phyloP scores from a whole-genome alignment of 30 jellyfish, hydroid and myxozoan species.

The Aurelia aurita complex sp. Pacific region DNA sequence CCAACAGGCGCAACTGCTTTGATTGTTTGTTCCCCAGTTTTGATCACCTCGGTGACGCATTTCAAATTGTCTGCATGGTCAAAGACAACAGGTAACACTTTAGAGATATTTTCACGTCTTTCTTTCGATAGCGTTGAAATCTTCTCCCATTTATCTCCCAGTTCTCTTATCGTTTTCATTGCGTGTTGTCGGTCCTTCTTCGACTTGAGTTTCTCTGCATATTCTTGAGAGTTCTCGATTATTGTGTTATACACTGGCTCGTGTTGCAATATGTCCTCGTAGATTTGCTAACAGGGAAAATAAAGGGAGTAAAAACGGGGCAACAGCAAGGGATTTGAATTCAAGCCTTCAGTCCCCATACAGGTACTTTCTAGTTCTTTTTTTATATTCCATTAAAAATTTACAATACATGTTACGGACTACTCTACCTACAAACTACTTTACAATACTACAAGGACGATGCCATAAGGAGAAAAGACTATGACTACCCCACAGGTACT shows the following conservation, averaged over 20 bases:
- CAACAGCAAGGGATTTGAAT: no score
- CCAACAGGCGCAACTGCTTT: constrained; percentile 65
- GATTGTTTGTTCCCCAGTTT: constrained; percentile 68
- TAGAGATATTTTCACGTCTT: constrained; percentile 59
- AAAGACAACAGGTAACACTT: constrained; percentile 62
- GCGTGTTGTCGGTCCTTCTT: constrained; percentile 36
- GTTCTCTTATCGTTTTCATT: constrained; percentile 14
- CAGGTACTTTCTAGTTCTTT: no score
- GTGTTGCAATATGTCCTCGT: constrained; percentile 92
- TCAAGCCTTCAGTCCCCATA: no score
- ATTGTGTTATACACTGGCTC: constrained; percentile 76
- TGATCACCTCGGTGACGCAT: constrained; percentile 59
- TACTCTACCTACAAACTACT: no score
- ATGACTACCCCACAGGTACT: no score
- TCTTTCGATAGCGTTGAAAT: constrained; percentile 38
- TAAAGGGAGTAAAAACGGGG: no score
- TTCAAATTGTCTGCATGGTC: constrained; percentile 54
- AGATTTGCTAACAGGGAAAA: constrained; percentile 66
- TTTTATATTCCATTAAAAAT: no score
- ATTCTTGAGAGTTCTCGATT: constrained; percentile 60
- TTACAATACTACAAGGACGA: no score
- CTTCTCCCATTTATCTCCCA: constrained; percentile 76
- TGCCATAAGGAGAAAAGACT: no score
- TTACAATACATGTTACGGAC: no score
- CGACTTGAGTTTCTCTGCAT: constrained; percentile 29